These are phyloP conservation scores for Syndactyla subalaris DNA, from an alignment of 2,797 vertebrate genomes.

Conservation along the genomic window DNA sequence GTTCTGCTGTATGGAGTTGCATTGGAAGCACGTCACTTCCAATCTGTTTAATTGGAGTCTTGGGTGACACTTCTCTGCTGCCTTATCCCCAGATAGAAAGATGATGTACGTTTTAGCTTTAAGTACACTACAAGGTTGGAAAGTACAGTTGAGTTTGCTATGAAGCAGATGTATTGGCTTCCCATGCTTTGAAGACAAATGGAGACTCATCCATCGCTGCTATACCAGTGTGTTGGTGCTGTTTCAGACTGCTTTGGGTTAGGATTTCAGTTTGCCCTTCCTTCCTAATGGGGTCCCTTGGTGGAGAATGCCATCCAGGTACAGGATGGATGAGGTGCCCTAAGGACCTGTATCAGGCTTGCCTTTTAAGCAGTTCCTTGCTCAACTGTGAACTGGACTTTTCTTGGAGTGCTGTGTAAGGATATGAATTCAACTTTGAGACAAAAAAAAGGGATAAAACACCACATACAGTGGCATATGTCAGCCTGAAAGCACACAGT, in stretches of 20 bases:
- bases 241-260: constrained; percentile 76
- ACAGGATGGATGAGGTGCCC: constrained; percentile 78
- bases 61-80: background rate
- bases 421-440: constrained; percentile 28
- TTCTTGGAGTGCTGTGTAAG: background rate
- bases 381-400: constrained; percentile 47
- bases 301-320: constrained; percentile 79
- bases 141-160: constrained; percentile 50
- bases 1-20: background rate
- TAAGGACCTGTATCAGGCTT: constrained; percentile 61
- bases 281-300: constrained; percentile 88
- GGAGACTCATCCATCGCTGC: constrained; percentile 65
- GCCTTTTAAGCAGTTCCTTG: constrained; percentile 43
- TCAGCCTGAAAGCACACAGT: background rate
- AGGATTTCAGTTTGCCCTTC: constrained; percentile 76
- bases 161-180: constrained; percentile 60
- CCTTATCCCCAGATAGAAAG: background rate
- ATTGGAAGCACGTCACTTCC: background rate
- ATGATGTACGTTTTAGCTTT: constrained; percentile 24
- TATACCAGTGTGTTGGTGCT: constrained; percentile 4
- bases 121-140: constrained; percentile 48
- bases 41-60: constrained; percentile 41
- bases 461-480: background rate
- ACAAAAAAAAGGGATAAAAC: background rate
- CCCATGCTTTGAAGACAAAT: constrained; percentile 66